phyloP scores from a whole-genome alignment of 1,140 invertebrate species.

The Ericerus pela region DNA sequence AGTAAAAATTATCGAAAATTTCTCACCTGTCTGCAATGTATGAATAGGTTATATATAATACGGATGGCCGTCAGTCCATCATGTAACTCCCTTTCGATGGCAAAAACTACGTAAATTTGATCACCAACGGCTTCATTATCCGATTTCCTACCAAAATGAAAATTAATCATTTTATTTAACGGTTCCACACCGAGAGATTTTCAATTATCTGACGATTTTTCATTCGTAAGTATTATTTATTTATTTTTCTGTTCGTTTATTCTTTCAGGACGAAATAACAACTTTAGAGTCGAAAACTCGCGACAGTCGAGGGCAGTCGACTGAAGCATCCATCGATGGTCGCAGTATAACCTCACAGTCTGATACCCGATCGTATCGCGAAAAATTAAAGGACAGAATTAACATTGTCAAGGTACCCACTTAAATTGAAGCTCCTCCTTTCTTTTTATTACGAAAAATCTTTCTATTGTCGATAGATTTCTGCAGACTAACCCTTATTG shows the following conservation, averaged over 20 bases:
- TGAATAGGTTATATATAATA: too few relatives aligned
- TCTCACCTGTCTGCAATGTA: too few relatives aligned
- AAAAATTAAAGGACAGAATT: constrained; percentile 23
- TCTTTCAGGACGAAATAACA: neutral
- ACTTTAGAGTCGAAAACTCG: neutral
- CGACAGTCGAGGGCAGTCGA: constrained; percentile 7
- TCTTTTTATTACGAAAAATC: too few relatives aligned
- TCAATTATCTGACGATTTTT: neutral
- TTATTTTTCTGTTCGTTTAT: neutral
- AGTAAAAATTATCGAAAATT: too few relatives aligned
- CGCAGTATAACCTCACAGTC: constrained; percentile 22
- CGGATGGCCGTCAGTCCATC: too few relatives aligned
- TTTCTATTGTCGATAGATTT: too few relatives aligned
- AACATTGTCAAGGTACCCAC: constrained; percentile 23
- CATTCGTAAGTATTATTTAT: neutral
- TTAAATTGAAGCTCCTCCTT: too few relatives aligned
- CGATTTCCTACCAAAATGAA: neutral
- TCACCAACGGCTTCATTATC: neutral
- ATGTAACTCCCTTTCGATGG: too few relatives aligned
- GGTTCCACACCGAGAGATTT: neutral
- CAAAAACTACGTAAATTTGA: neutral
- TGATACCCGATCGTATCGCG: constrained; percentile 23
- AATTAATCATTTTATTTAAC: neutral
- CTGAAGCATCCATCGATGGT: constrained; percentile 17
- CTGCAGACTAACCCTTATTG: too few relatives aligned